Conservation (phyloP, 2,797 vertebrate genomes). For the Oceanodroma leucorhoa region DNA sequence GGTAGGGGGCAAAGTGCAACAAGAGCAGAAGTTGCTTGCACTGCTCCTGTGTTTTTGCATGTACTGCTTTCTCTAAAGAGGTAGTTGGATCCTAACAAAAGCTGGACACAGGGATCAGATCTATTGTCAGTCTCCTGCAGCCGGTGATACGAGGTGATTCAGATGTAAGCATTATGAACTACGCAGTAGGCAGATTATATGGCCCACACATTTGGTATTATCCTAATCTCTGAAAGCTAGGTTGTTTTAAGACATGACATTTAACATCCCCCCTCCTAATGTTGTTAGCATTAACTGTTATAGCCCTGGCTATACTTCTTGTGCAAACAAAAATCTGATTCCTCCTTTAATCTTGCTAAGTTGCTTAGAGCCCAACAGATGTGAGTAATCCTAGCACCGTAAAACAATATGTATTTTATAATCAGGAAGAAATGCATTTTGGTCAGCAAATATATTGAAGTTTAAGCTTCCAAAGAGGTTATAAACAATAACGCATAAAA, state of each 20-base stretch:
- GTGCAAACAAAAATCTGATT: neutral
- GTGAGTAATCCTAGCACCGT: neutral
- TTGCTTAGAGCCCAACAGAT: neutral
- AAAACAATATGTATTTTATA: neutral
- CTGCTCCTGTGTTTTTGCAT: neutral
- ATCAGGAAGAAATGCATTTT: neutral
- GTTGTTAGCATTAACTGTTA: neutral
- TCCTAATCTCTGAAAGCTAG: neutral
- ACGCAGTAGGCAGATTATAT: neutral
- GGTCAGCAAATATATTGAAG: neutral
- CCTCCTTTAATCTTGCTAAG: neutral
- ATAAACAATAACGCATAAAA: neutral
- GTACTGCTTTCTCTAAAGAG: neutral
- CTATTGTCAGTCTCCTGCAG: neutral
- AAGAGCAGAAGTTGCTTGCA: neutral
- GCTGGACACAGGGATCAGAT: neutral
- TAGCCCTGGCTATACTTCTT: neutral
- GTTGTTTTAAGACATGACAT: constrained; percentile 6
- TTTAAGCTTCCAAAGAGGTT: neutral
- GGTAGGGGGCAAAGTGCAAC: neutral
- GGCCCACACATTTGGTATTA: neutral
- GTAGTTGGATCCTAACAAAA: neutral
- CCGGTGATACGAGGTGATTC: neutral
- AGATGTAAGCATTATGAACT: neutral
- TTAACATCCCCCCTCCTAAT: neutral